A percentile compares a stretch with the other conserved stretches of the same genome.
Evolutionary conservation across 2,888 invertebrate genomes (phyloP).

Genomic region (Neoascia interrupta): DNA sequence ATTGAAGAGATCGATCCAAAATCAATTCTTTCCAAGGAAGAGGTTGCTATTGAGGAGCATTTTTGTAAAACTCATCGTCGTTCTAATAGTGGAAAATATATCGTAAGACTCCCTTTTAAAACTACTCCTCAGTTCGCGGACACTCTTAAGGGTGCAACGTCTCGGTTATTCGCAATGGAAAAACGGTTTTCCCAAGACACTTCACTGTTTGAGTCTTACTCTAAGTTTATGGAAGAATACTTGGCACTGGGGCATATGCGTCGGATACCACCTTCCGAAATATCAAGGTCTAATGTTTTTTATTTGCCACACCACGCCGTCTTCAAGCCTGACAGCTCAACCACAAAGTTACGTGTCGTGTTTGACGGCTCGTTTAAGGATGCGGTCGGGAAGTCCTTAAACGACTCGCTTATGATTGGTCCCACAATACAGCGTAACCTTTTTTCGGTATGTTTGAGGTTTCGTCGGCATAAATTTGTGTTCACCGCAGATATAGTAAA

Average conservation of each 20-base stretch:
- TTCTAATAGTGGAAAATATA: neutral
- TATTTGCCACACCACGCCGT: slow-evolving; percentile 31
- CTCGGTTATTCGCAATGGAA: slow-evolving; percentile 37
- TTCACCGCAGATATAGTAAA: neutral
- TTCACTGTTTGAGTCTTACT: neutral
- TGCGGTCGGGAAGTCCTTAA: neutral
- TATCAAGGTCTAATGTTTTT: slow-evolving; percentile 3
- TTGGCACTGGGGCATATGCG: slow-evolving; percentile 18
- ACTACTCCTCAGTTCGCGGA: neutral
- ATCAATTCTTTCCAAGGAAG: neutral
- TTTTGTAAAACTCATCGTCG: neutral
- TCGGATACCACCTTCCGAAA: neutral
- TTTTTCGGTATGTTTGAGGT: slow-evolving; percentile 7
- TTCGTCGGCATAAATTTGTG: slow-evolving; percentile 8
- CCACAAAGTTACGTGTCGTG: no score
- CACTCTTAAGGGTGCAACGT: neutral
- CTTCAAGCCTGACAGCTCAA: no score
- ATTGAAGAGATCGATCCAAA: neutral
- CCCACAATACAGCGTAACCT: neutral
- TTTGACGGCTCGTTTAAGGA: neutral
- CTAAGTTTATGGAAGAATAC: slow-evolving; percentile 23
- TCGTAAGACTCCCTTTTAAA: slow-evolving; percentile 25
- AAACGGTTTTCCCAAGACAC: neutral
- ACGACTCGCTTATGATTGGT: neutral
- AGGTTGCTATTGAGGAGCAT: neutral